phyloP scores from a whole-genome alignment of 2,888 invertebrate genomes.

The Steinernema hermaphroditum region DNA sequence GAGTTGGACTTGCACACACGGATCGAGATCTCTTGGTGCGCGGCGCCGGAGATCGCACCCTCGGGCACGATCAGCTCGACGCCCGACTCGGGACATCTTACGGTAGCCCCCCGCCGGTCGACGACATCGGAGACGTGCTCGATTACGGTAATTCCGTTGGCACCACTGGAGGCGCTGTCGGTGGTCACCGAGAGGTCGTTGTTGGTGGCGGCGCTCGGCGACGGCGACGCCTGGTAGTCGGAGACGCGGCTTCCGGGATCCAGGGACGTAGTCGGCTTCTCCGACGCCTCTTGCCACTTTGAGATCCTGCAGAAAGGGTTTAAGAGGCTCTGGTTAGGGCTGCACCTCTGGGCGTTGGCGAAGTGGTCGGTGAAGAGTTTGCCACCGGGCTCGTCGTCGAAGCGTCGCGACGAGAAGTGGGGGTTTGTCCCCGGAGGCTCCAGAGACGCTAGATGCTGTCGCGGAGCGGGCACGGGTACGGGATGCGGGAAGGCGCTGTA shows the following conservation, averaged over 20 bases:
- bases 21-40: conserved; percentile 89
- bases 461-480: neutral
- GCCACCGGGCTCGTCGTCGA: conserved; percentile 21
- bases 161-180: neutral
- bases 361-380: conserved; percentile 25
- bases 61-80: conserved; percentile 86
- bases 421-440: conserved; percentile 17
- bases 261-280: neutral
- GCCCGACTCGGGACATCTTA: conserved; percentile 85
- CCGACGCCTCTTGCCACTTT: conserved; percentile 2
- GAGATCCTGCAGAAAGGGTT: neutral
- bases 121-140: conserved; percentile 45
- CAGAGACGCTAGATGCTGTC: neutral
- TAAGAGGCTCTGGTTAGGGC: neutral
- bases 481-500: conserved; percentile 15
- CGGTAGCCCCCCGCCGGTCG: conserved; percentile 74
- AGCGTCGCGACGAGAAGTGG: conserved; percentile 7
- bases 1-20: conserved; percentile 70
- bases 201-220: conserved; percentile 12
- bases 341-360: conserved; percentile 18
- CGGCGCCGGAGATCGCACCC: conserved; percentile 81
- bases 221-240: conserved; percentile 7
- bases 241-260: neutral
- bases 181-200: neutral
- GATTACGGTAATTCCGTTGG: conserved; percentile 36